A percentile compares a stretch with the other conserved stretches of the same genome.
Conservation (phyloP, 2,113 vertebrate species). For the western clawed frog (Xenopus tropicalis) region DNA sequence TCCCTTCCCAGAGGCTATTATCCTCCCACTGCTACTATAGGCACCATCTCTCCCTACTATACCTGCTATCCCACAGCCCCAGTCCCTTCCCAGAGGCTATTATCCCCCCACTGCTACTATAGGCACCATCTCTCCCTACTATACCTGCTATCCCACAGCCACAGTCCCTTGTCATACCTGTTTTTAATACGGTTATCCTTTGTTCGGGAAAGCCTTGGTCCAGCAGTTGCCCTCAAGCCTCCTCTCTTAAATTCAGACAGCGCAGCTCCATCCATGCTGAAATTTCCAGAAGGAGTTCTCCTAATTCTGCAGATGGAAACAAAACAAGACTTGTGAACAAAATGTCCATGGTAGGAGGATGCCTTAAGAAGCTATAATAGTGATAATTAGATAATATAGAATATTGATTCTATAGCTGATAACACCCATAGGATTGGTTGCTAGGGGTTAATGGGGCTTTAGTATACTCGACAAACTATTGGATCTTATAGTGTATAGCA, state of each 20-base stretch:
- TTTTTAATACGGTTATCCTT: constrained; percentile 76
- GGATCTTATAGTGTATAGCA: too few species aligned
- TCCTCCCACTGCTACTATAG: too few species aligned
- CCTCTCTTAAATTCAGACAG: constrained; percentile 83
- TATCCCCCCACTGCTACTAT: too few species aligned
- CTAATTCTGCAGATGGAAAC: constrained; percentile 71
- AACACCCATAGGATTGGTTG: neutral
- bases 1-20: too few species aligned
- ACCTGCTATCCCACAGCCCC: too few species aligned
- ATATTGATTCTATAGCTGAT: neutral
- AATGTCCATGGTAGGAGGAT: constrained; percentile 13
- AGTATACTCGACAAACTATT: too few species aligned
- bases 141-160: too few species aligned
- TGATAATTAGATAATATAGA: too few species aligned
- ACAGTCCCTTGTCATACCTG: constrained; percentile 51
- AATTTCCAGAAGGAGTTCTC: constrained; percentile 89
- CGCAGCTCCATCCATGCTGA: constrained; percentile 78
- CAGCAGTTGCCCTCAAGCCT: constrained; percentile 91
- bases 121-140: too few species aligned
- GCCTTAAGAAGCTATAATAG: constrained; percentile 37
- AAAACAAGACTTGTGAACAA: neutral
- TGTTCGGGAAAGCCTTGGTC: constrained; percentile 83
- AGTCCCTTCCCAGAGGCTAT: too few species aligned
- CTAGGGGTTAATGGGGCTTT: too few species aligned
- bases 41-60: too few species aligned